Conservation (phyloP, 2,113 vertebrate species). For the Ciconia boyciana region DNA sequence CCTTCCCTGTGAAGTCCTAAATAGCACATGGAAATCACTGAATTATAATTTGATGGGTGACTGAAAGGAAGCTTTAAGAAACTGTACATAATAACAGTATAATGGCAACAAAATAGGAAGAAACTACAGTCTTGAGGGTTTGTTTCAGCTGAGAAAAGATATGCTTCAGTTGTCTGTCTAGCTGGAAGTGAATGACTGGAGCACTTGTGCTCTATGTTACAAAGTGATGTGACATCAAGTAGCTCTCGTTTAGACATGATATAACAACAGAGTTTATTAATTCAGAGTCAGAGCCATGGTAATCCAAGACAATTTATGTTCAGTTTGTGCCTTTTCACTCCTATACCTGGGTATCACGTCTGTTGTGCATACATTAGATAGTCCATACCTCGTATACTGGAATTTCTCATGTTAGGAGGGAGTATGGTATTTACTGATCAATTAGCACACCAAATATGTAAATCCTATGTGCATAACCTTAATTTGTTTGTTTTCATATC, state of each 20-base stretch:
- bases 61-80: neutral
- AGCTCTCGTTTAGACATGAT: accelerated
- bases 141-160: neutral
- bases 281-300: neutral
- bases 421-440: neutral
- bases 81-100: neutral
- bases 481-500: neutral
- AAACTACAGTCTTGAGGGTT: neutral
- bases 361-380: neutral
- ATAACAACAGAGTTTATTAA: neutral
- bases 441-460: neutral
- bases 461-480: neutral
- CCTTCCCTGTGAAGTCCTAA: neutral
- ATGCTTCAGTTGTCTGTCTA: neutral
- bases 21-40: neutral
- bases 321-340: neutral
- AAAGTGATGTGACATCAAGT: neutral
- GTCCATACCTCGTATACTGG: neutral
- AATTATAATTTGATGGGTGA: neutral
- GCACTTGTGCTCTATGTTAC: neutral
- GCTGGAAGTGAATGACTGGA: neutral
- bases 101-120: neutral
- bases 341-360: neutral
- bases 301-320: neutral
- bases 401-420: neutral